A percentile compares a stretch with the other conserved stretches of the same genome.
These are phyloP conservation scores for Drosophila nigromelanica DNA, from an alignment of 1,140 invertebrate genomes.

Conservation along the genomic window DNA sequence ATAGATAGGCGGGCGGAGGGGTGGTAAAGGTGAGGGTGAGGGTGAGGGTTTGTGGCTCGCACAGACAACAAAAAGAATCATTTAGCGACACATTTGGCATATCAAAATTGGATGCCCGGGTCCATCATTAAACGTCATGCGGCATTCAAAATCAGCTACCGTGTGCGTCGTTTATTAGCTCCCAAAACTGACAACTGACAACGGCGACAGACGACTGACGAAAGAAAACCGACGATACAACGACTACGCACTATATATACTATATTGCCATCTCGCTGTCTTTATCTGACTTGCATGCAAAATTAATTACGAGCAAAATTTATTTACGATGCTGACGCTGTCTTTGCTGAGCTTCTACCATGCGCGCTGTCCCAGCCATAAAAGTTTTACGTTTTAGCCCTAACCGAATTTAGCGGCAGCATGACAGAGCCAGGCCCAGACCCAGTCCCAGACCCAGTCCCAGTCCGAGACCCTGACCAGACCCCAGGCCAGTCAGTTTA, in stretches of 20 bases:
- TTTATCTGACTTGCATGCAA: conserved; percentile 71
- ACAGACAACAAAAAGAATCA: conserved; percentile 60
- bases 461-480: background rate
- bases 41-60: background rate
- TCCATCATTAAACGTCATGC: conserved; percentile 40
- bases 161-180: conserved; percentile 56
- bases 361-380: conserved; percentile 66
- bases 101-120: conserved; percentile 55
- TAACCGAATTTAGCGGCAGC: conserved; percentile 63
- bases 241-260: background rate
- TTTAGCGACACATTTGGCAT: conserved; percentile 80
- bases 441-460: background rate
- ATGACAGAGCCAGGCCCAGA: conserved; percentile 17
- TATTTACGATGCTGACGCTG: conserved; percentile 61
- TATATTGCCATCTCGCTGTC: conserved; percentile 14
- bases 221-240: conserved; percentile 11
- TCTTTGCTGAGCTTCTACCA: conserved; percentile 14
- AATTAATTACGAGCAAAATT: conserved; percentile 76
- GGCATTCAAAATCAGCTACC: conserved; percentile 69
- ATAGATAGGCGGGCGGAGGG: background rate
- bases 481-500: conserved; percentile 48
- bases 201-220: conserved; percentile 4
- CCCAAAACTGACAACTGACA: conserved; percentile 16
- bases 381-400: conserved; percentile 76
- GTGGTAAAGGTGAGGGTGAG: background rate